A percentile compares a stretch with the other conserved stretches of the same genome.
Conservation (phyloP, 2,888 invertebrate genomes). For the Lasioglossum malachurum region DNA sequence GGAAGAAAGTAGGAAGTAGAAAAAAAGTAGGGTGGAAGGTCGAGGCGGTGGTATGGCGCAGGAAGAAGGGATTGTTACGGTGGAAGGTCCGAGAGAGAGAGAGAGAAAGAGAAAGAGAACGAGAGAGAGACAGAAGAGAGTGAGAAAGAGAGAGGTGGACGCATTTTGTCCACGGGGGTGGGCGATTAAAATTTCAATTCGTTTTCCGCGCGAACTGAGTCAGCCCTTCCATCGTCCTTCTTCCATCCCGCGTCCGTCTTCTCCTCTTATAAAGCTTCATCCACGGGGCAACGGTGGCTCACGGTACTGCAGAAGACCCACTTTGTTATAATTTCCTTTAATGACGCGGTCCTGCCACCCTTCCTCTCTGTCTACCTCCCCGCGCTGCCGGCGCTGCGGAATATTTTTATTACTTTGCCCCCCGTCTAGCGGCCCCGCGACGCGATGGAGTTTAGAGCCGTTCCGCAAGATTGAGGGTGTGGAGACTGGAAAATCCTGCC, state of each 20-base stretch:
- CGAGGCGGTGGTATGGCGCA: slow-evolving; percentile 38
- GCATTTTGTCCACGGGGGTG: slow-evolving; percentile 68
- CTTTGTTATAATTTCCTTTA: slow-evolving; percentile 80
- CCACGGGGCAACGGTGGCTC: slow-evolving; percentile 63
- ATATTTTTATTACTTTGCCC: slow-evolving; percentile 75
- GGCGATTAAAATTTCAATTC: slow-evolving; percentile 81
- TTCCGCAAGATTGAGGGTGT: slow-evolving; percentile 61
- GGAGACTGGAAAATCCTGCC: slow-evolving; percentile 56
- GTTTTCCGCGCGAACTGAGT: slow-evolving; percentile 78
- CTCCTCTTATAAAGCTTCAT: slow-evolving; percentile 60
- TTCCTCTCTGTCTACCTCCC: slow-evolving; percentile 53
- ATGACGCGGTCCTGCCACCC: slow-evolving; percentile 68
- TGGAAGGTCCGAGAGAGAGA: slow-evolving; percentile 44
- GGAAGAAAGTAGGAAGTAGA: slow-evolving; percentile 30
- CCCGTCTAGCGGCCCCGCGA: slow-evolving; percentile 58
- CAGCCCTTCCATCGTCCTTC: slow-evolving; percentile 71
- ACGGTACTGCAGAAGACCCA: slow-evolving; percentile 68
- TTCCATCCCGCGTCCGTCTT: slow-evolving; percentile 57
- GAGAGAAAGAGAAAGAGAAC: neutral
- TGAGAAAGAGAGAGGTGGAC: slow-evolving; percentile 48
- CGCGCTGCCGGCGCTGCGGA: slow-evolving; percentile 54
- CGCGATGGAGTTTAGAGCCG: slow-evolving; percentile 53
- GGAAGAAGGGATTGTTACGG: slow-evolving; percentile 60
- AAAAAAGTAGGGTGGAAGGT: slow-evolving; percentile 42
- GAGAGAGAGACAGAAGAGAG: neutral